phyloP scores from a whole-genome alignment of 2,797 vertebrate genomes.

The Simalia tracyae region DNA sequence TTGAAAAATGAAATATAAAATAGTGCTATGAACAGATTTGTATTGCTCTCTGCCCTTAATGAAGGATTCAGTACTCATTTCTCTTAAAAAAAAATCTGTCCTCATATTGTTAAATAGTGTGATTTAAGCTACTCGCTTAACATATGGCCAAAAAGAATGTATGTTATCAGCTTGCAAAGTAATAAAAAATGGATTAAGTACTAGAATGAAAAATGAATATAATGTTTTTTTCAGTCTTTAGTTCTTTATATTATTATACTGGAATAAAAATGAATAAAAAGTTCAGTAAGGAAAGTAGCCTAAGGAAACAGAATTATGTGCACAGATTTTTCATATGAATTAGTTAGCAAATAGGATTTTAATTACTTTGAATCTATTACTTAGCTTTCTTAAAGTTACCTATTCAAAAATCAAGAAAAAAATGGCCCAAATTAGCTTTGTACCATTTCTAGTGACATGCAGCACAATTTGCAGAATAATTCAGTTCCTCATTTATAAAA shows the following conservation, averaged over 20 bases:
- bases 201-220: neutral
- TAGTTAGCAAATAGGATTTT: conserved; percentile 43
- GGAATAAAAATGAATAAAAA: conserved; percentile 7
- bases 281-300: conserved; percentile 26
- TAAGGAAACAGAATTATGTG: conserved; percentile 29
- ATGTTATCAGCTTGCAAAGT: neutral
- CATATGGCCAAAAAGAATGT: neutral
- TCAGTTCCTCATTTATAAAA: conserved; percentile 21
- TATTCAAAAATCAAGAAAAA: conserved; percentile 22
- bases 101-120: neutral
- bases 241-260: neutral
- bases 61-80: neutral
- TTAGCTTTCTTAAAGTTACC: conserved; percentile 48
- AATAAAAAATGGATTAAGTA: neutral
- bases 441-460: conserved; percentile 40
- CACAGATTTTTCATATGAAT: conserved; percentile 29
- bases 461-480: neutral
- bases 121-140: neutral
- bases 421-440: conserved; percentile 37
- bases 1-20: neutral
- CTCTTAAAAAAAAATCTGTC: neutral
- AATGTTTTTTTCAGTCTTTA: neutral
- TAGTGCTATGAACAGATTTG: neutral
- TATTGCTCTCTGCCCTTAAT: neutral
- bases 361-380: conserved; percentile 55